phyloP scores from a whole-genome alignment of 2,113 vertebrate genomes.

The Malaclemys terrapin region DNA sequence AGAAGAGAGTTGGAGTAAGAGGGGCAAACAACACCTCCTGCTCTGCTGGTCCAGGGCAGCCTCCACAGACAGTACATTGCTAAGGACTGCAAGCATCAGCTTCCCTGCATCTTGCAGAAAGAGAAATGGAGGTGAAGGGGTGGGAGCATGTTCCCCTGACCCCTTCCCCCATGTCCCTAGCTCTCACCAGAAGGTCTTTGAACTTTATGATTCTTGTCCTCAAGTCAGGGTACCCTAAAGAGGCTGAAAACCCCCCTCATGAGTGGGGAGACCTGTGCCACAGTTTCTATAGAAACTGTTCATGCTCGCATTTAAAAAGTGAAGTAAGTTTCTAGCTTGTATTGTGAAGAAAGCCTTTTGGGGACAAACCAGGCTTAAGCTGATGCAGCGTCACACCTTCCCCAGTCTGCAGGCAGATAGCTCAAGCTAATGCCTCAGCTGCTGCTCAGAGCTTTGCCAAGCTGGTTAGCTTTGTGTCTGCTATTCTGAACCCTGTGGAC shows the following conservation, averaged over 20 bases:
- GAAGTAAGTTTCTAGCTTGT: neutral
- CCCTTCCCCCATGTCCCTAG: neutral
- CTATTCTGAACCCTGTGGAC: neutral
- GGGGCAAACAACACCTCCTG: too few relatives aligned
- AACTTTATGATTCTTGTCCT: neutral
- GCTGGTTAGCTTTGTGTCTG: fast-evolving
- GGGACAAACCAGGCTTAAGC: neutral
- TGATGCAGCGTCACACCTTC: neutral
- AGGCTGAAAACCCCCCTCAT: neutral
- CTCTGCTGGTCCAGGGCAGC: too few relatives aligned
- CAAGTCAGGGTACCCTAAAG: neutral
- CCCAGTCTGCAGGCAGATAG: neutral
- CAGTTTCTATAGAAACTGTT: neutral
- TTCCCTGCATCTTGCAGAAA: neutral
- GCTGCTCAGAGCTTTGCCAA: neutral
- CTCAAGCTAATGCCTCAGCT: neutral
- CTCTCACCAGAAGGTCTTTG: neutral
- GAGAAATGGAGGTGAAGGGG: neutral
- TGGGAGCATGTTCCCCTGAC: neutral
- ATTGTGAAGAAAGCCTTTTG: constrained; percentile 12
- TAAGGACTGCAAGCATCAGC: constrained; percentile 9
- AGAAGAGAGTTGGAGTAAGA: too few relatives aligned
- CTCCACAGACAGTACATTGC: neutral
- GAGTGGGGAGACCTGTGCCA: neutral
- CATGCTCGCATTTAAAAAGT: neutral